Evolutionary conservation across 2,888 invertebrate species (phyloP), one percentile per base, ranked within the genome.

Genomic region (Orthosia gracilis): DNA sequence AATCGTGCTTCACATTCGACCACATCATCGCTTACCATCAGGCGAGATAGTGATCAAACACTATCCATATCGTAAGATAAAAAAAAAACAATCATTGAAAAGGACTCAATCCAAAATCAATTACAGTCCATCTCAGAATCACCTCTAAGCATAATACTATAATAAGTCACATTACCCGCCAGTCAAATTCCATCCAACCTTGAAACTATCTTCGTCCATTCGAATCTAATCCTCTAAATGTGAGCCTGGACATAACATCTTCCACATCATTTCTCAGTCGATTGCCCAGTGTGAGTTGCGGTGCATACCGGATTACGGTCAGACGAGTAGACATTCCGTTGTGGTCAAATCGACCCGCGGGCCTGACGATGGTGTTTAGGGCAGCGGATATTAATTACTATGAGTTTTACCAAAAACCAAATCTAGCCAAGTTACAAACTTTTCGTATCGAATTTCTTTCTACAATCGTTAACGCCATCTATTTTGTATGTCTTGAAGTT

Each of bases 251-350:
- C 55, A 71, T 78, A 74, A 78, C 80, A 76, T 83, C 84, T 87
- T 87, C 76, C 63, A 70, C 67, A 70, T 80, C 63, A 84, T 84
- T 87, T 81, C 82, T 82, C 77, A 82, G 76, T 75, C 65, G 62
- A 87, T 68, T 75, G 75, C 69, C 75, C 76, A 64, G 71, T 62
- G 77, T 67, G 69, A 62, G 62, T 69, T 77, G 77, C 40, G 76
- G 82, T 77, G 76, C 77, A 81, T 82, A 79, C 72, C 77, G 76
- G 84, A 87, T 81, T 85, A 80, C 78, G 54, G 72, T 62, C 73
- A 57, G 81, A 81, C 73, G 73, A 82, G 62, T 82, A 74, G 73
- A 73, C 73, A 73, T 78, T 73, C 66, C 59, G 59, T 55, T 85
- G 88, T 73, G 89, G 87, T 84, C 80, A 74, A 52, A 69, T 75